phyloP scores from a whole-genome alignment of 35 echinoderm and acorn worm species.

The Anneissia japonica region DNA sequence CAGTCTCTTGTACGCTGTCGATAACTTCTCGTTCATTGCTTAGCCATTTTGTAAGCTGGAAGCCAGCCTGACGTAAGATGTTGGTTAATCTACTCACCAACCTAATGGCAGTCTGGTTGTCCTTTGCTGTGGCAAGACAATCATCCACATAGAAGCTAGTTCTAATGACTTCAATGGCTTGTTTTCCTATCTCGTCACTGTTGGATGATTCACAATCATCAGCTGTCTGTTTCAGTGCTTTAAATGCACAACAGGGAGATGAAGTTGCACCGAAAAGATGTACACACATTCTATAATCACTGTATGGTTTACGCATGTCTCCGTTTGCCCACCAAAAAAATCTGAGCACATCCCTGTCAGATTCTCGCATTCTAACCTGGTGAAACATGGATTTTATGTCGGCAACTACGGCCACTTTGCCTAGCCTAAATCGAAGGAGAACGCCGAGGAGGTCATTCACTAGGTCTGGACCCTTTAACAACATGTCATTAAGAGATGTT shows the following conservation, averaged over 20 bases:
- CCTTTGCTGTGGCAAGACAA: constrained; percentile 9
- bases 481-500: constrained; percentile 26
- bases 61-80: constrained; percentile 38
- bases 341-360: constrained; percentile 28
- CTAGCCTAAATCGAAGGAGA: constrained; percentile 32
- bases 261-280: constrained; percentile 1
- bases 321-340: too few relatives aligned
- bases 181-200: neutral
- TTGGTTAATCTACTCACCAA: constrained; percentile 10
- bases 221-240: constrained; percentile 33
- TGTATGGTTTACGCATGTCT: neutral
- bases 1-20: constrained; percentile 4
- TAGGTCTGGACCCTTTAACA: constrained; percentile 49
- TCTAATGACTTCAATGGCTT: neutral
- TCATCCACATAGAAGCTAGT: constrained; percentile 7
- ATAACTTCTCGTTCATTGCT: constrained; percentile 51
- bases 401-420: constrained; percentile 20
- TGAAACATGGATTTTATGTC: constrained; percentile 59
- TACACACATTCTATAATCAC: too few relatives aligned
- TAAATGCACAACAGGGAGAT: constrained; percentile 26
- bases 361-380: constrained; percentile 28
- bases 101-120: neutral
- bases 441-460: constrained; percentile 37
- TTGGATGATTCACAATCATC: neutral
- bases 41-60: constrained; percentile 64